Evolutionary conservation across 2,888 invertebrate genomes (phyloP).

Genomic region (Xestia c-nigrum): DNA sequence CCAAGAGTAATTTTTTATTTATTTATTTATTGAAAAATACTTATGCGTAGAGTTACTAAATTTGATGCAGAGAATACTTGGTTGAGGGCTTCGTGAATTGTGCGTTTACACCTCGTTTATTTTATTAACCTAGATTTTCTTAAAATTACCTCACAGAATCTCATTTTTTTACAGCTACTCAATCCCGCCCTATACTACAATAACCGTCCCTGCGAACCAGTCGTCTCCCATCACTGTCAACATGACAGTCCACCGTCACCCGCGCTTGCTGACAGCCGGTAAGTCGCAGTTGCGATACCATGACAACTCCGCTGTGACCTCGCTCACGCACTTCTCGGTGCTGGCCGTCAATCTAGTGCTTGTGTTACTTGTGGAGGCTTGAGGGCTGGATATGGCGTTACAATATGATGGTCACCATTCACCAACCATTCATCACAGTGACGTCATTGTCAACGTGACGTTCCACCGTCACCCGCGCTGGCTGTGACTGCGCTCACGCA

Average conservation of each 20-base stretch:
- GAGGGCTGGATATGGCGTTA: constrained; percentile 23
- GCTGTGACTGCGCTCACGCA: constrained; percentile 70
- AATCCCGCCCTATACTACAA: constrained; percentile 60
- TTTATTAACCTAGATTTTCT: not conserved
- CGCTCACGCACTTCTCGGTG: constrained; percentile 77
- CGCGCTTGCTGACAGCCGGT: constrained; percentile 77
- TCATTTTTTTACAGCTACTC: constrained; percentile 73
- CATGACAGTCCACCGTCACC: constrained; percentile 74
- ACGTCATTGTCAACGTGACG: constrained; percentile 72
- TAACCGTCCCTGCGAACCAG: constrained; percentile 79
- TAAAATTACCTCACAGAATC: not conserved
- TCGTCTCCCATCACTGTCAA: constrained; percentile 70
- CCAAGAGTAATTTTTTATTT: too few species aligned
- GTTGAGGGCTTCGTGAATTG: too few species aligned
- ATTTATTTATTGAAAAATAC: too few species aligned
- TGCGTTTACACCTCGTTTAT: not conserved
- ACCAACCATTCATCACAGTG: not conserved
- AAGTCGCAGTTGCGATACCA: constrained; percentile 77
- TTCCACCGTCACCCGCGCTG: constrained; percentile 69
- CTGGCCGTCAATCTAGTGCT: constrained; percentile 75
- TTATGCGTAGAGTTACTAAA: too few species aligned
- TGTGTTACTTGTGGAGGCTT: constrained; percentile 76
- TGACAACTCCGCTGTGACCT: constrained; percentile 77
- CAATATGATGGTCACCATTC: not conserved
- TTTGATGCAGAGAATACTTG: too few species aligned